Percentiles rank a stretch among this genome's conserved stretches.
phyloP scores from a whole-genome alignment of 2,888 invertebrate genomes.

The Acanthoscelides obtectus region DNA sequence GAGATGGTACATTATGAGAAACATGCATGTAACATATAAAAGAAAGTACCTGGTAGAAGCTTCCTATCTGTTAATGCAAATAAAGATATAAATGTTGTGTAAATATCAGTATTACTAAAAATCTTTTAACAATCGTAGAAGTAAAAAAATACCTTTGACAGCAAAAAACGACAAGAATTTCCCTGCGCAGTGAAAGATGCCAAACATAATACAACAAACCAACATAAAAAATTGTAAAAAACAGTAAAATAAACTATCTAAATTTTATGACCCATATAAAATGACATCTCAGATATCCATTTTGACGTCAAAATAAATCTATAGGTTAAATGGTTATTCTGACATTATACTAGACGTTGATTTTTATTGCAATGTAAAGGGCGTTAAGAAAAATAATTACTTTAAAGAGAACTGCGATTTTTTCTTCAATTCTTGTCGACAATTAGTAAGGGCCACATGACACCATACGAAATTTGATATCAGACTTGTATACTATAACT shows the following conservation, averaged over 20 bases:
- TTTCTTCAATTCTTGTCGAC: no score
- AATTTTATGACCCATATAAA: background rate
- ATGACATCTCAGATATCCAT: background rate
- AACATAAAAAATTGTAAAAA: constrained; percentile 1
- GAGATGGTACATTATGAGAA: background rate
- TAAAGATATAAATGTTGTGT: background rate
- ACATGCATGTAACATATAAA: background rate
- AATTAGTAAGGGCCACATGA: no score
- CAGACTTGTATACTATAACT: no score
- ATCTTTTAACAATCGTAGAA: no score
- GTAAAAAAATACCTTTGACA: constrained; percentile 10
- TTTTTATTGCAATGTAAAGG: no score
- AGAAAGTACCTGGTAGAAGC: background rate
- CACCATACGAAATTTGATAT: no score
- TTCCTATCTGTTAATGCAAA: background rate
- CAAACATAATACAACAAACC: constrained; percentile 16
- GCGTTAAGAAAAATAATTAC: no score
- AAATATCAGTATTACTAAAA: background rate
- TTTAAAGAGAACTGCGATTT: no score
- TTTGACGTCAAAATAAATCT: background rate
- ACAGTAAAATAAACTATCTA: background rate
- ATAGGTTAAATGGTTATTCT: background rate
- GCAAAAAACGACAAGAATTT: constrained; percentile 13
- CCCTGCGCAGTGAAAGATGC: constrained; percentile 14
- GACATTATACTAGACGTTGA: background rate